These are phyloP conservation scores for Drosophila rellima DNA, from an alignment of 2,888 invertebrate genomes.

Conservation along the genomic window DNA sequence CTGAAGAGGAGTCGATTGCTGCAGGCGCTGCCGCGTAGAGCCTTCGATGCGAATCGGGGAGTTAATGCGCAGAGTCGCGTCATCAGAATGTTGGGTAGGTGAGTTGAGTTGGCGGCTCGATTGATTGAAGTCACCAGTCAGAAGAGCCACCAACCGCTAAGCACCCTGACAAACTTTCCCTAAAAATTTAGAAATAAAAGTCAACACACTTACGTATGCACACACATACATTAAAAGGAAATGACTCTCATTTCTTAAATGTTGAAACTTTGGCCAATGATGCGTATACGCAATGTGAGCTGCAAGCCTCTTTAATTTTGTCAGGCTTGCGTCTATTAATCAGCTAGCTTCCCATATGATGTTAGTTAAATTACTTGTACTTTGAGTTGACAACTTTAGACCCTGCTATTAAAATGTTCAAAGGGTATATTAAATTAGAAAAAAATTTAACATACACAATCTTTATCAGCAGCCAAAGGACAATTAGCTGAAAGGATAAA, in stretches of 20 bases:
- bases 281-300: constrained; percentile 48
- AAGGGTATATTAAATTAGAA: too few relatives aligned
- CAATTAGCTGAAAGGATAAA: too few relatives aligned
- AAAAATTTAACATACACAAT: too few relatives aligned
- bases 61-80: constrained; percentile 89
- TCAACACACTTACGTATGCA: constrained; percentile 26
- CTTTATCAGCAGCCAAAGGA: too few relatives aligned
- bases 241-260: constrained; percentile 15
- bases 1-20: constrained; percentile 89
- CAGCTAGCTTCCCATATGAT: constrained; percentile 3
- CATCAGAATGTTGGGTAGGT: constrained; percentile 93
- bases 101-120: constrained; percentile 54
- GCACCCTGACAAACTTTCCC: constrained; percentile 36
- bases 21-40: constrained; percentile 87
- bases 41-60: constrained; percentile 86
- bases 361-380: constrained; percentile 1
- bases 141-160: constrained; percentile 17
- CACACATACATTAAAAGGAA: constrained; percentile 8
- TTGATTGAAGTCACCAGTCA: constrained; percentile 55
- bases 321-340: constrained; percentile 19
- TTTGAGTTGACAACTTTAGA: constrained; percentile 3
- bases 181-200: constrained; percentile 60
- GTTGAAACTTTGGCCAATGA: constrained; percentile 34
- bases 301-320: constrained; percentile 9
- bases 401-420: background rate